Base-by-base conservation (phyloP, 2,113 vertebrate genomes). In the Aleadryas rufinucha region DNA sequence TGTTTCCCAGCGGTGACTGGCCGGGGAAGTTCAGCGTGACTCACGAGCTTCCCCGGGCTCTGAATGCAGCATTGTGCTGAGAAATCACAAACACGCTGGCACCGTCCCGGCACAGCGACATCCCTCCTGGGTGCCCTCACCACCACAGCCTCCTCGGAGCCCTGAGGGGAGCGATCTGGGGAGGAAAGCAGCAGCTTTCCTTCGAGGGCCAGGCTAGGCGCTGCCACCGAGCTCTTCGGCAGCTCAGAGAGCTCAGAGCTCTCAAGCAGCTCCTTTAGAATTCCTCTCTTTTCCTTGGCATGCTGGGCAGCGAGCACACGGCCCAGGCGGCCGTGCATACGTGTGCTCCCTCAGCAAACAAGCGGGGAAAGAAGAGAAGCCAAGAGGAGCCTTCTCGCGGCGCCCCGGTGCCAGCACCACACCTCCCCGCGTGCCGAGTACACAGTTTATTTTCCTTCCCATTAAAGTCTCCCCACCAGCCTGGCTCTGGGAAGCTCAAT, bases 371-470 rank as follows among this genome's bases (percentile, higher is more conserved):
- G 45, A 30, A 35, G 21, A 42, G 41, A 2, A 72, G 79, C 59
- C 87, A 28, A 92, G 94, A 87, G 70, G 65, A 91, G 70, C 75
- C 71, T 79, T 88, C 59, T 50, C 44, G 49, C 72, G 53, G 76
- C 21, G 79, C 70, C 84, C 65, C 77, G 92, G 42, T 1, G 21
- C 80, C 94, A 91, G 80, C 77, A 41, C 61, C 91, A 47, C 95
- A 42, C 85, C 94, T 89, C 94, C 95, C 94, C 9, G 63, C 94
- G 95, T 24, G 81, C 91, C 68, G 65, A 92, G 87, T 63, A 81
- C 93, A 94, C 96, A 44, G 94, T 97, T 97, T 97, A 97, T 97
- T 97, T 96, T 97, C 95, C 94, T 96, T 97, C 95, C 93, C 92
- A 93, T 95, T 96, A 93, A 84, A 93, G 86, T 65, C 95, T 97